Base-by-base conservation (phyloP, 2,797 vertebrate species). In the Pipistrellus nathusii region DNA sequence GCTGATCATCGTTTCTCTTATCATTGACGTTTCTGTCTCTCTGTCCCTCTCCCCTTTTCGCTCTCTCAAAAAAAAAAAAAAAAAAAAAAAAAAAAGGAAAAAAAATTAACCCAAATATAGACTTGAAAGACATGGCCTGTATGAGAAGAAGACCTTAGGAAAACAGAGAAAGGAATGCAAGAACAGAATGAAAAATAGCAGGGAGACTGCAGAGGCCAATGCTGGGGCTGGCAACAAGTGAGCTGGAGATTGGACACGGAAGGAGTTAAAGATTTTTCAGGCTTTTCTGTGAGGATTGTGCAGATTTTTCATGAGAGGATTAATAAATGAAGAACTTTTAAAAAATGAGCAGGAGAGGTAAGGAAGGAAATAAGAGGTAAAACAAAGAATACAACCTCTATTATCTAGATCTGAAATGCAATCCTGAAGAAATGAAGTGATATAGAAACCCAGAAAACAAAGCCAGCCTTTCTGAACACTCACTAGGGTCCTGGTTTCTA, bases 351-450 rank as follows among this genome's bases (percentile, higher is more conserved):
- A 89, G 32, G 59, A 81, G 17, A 20, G 20, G 10, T n/a, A 53
- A 93, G 85, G 69, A 88, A 90, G 8, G 21, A 80, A 84, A 71
- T 18, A 82, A 64, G 32, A 69, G 59, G 12, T 62, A 62, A 62
- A 62, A 5, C 35, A 30, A 69, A 80, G 25, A 20, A 10, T 48
- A 62, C 68, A 53, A 69, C 6, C 83, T 83, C 51, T 87, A 11
- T 62, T 30, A 38, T 5, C 44, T 44, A 83, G 15, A 83, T 90
- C 62, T 86, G 59, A 83, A 85, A 92, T 86, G 78, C 18, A 93
- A 94, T 17, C 23, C 32, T 59, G 53, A 69, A 46, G 41, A 57
- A 85, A 82, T 78, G 35, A 71, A 84, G 35, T 30, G 53, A 93
- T 68, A 72, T 73, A 53, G 41, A 81, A 75, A 73, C 14, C 21